Evolutionary conservation across 2,888 invertebrate species (phyloP), one percentile per base, ranked within the genome.

Genomic region (Dynastes grantii): DNA sequence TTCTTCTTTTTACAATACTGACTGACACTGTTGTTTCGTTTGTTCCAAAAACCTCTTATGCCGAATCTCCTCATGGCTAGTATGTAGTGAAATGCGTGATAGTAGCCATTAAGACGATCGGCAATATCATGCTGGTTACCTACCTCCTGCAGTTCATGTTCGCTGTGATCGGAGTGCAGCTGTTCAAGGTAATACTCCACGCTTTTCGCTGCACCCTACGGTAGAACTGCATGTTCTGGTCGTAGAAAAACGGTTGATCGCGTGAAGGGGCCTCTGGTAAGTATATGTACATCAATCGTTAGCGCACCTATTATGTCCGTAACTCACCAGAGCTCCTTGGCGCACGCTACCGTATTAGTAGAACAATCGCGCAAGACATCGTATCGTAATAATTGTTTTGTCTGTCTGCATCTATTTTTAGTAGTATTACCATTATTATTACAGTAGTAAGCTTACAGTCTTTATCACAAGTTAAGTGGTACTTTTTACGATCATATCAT

Each of bases 81-180:
- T 98, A 99, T 93, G 99, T 99, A 92, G 99, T 99, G 89, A 98
- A 99, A 94, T 99, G 99, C 94, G 99, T 98, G 92, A 97, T 98
- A 92, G 98, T 98, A 92, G 98, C 98, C 88, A 96, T 98, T 91
- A 97, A 97, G 94, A 98, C 98, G 89, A 98, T 98, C 93, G 98
- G 98, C 91, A 99, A 99, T 94, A 99, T 99, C 91, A 98, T 99
- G 95, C 94, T 99, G 94, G 99, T 99, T 92, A 99, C 99, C 90
- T 98, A 98, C 93, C 96, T 99, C 90, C 96, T 99, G 90, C 97
- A 98, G 94, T 99, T 99, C 94, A 99, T 99, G 98, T 99, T 99
- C 91, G 98, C 99, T 92, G 98, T 98, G 90, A 99, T 99, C 91
- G 99, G 99, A 92, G 99, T 99, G 90, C 99, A 99, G 92, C 95